Base-by-base conservation (phyloP, 2,113 vertebrate genomes). In the Brachionichthys hirsutus region DNA sequence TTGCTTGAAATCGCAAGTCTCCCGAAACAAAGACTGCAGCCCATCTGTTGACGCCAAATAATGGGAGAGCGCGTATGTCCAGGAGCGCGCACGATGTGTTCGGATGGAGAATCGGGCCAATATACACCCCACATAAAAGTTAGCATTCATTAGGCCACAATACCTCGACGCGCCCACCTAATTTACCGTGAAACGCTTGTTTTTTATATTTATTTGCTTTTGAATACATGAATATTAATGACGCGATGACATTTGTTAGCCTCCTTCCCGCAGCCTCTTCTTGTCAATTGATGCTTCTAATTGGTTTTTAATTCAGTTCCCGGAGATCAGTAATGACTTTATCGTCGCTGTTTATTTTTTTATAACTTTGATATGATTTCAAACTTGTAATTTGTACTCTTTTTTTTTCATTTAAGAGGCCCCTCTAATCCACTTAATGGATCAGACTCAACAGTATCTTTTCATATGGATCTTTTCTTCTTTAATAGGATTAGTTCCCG, bases 21-120 rank as follows among this genome's bases (percentile, higher is more conserved):
- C 62, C 75, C 82, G 84, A 90, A 85, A 92, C 91, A 93, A 92
- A 91, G 88, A 77, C 69, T 68, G 38, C 59, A 80, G 88, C 92
- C 96, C 97, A 98, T 99, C 97, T 99, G 97, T 94, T 97, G 92
- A 92, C 88, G 92, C 91, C 91, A 88, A 81, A 89, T 92, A 90
- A 94, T 92, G 92, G 92, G 89, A 55, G 76, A 17, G 80, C 85
- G 93, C 95, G 94, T 95, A 95, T 96, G 95, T 94, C 94, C 92
- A 93, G 91, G 92, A 94, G 91, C 89, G 87, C 92, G 86, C 91
- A 57, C 83, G 89, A 89, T 88, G 86, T 84, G 94, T 85, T 77
- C 83, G 88, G 90, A 92, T 92, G 89, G 93, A 93, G 93, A 90
- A 89, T 86, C 90, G 78, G 94, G 92, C 92, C 94, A 94, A 95